A percentile compares a stretch with the other conserved stretches of the same genome.
Conservation (phyloP, 2,888 invertebrate species). For the Temnothorax ravouxi region DNA sequence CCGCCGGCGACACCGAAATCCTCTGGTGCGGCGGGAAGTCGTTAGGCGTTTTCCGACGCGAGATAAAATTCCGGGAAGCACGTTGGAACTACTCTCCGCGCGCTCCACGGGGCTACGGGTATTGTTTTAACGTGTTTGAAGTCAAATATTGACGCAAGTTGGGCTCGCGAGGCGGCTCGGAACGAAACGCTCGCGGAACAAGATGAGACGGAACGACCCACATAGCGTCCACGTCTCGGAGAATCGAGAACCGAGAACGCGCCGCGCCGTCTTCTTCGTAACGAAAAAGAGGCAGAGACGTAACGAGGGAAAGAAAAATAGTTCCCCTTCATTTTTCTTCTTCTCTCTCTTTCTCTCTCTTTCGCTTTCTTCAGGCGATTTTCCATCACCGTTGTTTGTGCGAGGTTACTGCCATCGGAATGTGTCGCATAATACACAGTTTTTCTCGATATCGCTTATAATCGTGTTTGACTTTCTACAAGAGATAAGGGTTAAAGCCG, state of each 20-base stretch:
- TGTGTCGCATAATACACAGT: slow-evolving; percentile 42
- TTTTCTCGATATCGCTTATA: slow-evolving; percentile 44
- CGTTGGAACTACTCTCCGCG: too few species aligned
- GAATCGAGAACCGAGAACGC: slow-evolving; percentile 49
- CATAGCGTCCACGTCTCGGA: slow-evolving; percentile 78
- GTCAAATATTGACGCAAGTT: slow-evolving; percentile 86
- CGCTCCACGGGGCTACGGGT: too few species aligned
- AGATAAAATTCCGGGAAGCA: too few species aligned
- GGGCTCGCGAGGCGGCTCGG: slow-evolving; percentile 80
- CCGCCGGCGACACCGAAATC: too few species aligned
- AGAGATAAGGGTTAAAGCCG: not conserved
- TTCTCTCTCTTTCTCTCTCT: not conserved
- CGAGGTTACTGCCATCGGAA: slow-evolving; percentile 7
- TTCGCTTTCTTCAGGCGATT: slow-evolving; percentile 14
- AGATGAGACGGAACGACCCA: slow-evolving; percentile 83
- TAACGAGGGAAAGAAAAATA: slow-evolving; percentile 67
- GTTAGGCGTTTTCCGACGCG: too few species aligned
- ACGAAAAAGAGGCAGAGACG: slow-evolving; percentile 66
- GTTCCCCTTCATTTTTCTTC: slow-evolving; percentile 25
- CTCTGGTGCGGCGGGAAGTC: too few species aligned
- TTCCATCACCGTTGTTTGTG: slow-evolving; percentile 25
- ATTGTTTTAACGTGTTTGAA: too few species aligned
- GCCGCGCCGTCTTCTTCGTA: slow-evolving; percentile 62
- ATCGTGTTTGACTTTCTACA: slow-evolving; percentile 38
- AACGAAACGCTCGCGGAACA: slow-evolving; percentile 78